These are phyloP conservation scores for Desmodus rotundus DNA, from an alignment of 2,113 vertebrate genomes.

Conservation along the genomic window DNA sequence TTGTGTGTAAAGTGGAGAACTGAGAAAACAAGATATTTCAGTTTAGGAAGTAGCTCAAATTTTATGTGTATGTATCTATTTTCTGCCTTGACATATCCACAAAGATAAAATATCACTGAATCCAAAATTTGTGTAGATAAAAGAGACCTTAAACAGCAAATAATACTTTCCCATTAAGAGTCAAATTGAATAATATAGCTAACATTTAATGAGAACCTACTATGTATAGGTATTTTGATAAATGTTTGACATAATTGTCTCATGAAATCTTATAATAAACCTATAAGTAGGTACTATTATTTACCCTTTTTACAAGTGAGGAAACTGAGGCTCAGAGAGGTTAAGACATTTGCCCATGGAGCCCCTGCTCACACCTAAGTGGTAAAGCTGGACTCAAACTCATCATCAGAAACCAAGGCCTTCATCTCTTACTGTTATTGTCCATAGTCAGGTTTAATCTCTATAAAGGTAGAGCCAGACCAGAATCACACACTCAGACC, in stretches of 20 bases:
- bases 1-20: not conserved
- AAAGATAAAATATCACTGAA: not conserved
- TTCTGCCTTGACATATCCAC: not conserved
- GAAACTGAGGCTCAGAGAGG: not conserved
- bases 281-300: not conserved
- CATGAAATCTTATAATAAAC: not conserved
- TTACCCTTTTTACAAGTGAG: not conserved
- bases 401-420: not conserved
- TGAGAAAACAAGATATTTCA: not conserved
- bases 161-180: not conserved
- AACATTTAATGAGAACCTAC: not conserved
- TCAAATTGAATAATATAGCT: not conserved
- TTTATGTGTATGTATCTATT: not conserved
- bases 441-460: not conserved
- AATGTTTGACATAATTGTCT: not conserved
- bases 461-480: not conserved
- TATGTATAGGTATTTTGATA: not conserved
- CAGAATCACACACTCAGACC: not conserved
- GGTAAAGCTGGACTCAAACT: not conserved
- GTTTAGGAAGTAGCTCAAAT: not conserved
- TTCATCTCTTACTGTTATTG: not conserved
- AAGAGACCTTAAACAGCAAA: not conserved
- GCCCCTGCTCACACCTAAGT: fast-evolving
- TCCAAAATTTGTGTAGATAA: not conserved
- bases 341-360: not conserved